Evolutionary conservation across 2,888 invertebrate species (phyloP).

Genomic region (Heteromyza rotundicornis): DNA sequence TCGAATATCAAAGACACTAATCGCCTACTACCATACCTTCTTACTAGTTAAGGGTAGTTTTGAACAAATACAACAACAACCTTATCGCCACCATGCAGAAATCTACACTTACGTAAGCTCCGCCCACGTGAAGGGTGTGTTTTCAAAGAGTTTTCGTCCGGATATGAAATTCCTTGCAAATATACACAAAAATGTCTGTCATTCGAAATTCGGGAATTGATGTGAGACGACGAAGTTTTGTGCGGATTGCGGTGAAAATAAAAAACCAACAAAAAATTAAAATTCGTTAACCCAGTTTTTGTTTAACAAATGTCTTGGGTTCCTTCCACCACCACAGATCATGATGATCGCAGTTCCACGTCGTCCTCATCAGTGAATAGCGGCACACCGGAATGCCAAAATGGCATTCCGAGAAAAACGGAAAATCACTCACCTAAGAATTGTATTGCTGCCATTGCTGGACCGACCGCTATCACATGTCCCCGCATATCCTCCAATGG

Average conservation of each 20-base stretch:
- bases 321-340: constrained; percentile 38
- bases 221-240: constrained; percentile 6
- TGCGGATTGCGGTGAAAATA: neutral
- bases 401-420: too few relatives aligned
- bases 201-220: constrained; percentile 2
- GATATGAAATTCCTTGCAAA: neutral
- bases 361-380: constrained; percentile 1
- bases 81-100: too few relatives aligned
- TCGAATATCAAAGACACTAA: too few relatives aligned
- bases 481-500: constrained; percentile 24
- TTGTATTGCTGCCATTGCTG: constrained; percentile 14
- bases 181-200: constrained; percentile 15
- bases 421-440: constrained; percentile 9
- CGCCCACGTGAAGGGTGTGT: constrained; percentile 18
- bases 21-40: too few relatives aligned
- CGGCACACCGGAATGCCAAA: constrained; percentile 22
- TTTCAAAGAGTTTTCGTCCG: neutral
- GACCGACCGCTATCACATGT: constrained; percentile 23
- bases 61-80: too few relatives aligned
- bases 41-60: constrained; percentile 18
- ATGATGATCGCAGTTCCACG: constrained; percentile 44
- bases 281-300: neutral
- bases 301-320: constrained; percentile 39
- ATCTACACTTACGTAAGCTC: constrained; percentile 4
- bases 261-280: neutral